Conservation (phyloP, 2,797 vertebrate species). For the Hoplostethus atlanticus region DNA sequence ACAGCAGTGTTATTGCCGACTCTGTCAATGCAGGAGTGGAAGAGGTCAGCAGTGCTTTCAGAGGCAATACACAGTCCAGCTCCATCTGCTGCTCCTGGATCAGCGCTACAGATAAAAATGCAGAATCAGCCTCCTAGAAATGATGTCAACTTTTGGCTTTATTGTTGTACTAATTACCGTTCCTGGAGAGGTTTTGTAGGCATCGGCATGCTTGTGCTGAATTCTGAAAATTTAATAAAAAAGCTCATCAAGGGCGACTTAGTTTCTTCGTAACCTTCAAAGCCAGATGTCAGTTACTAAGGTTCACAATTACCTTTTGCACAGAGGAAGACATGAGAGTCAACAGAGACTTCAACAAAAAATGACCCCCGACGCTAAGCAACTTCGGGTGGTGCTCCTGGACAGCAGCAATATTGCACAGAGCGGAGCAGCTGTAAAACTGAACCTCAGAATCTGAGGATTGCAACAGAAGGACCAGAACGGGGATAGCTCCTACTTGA, state of each 20-base stretch:
- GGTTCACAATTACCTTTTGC: slow-evolving; percentile 80
- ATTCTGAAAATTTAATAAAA: slow-evolving; percentile 78
- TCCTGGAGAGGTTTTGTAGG: slow-evolving; percentile 82
- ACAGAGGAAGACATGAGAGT: slow-evolving; percentile 86
- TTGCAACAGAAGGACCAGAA: slow-evolving; percentile 84
- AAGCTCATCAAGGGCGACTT: not conserved
- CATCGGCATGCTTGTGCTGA: slow-evolving; percentile 88
- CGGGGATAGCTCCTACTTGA: slow-evolving; percentile 84
- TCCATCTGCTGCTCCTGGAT: slow-evolving; percentile 82
- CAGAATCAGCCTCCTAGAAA: not conserved
- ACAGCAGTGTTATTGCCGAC: slow-evolving; percentile 82
- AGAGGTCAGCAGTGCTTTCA: slow-evolving; percentile 77
- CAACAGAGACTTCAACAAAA: slow-evolving; percentile 82
- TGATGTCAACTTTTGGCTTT: not conserved
- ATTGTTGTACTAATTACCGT: slow-evolving; percentile 76
- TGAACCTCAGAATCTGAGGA: slow-evolving; percentile 87
- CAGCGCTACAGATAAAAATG: slow-evolving; percentile 65
- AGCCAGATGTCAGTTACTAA: not conserved
- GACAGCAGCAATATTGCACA: slow-evolving; percentile 82
- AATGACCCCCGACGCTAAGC: slow-evolving; percentile 74
- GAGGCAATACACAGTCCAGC: slow-evolving; percentile 75
- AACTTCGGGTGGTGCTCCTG: slow-evolving; percentile 77
- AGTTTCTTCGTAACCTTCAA: not conserved
- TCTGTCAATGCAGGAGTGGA: slow-evolving; percentile 55
- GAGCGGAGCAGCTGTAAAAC: slow-evolving; percentile 87